A percentile compares a stretch with the other conserved stretches of the same genome.
Conservation (phyloP, 2,113 vertebrate species). For the Platichthys flesus region DNA sequence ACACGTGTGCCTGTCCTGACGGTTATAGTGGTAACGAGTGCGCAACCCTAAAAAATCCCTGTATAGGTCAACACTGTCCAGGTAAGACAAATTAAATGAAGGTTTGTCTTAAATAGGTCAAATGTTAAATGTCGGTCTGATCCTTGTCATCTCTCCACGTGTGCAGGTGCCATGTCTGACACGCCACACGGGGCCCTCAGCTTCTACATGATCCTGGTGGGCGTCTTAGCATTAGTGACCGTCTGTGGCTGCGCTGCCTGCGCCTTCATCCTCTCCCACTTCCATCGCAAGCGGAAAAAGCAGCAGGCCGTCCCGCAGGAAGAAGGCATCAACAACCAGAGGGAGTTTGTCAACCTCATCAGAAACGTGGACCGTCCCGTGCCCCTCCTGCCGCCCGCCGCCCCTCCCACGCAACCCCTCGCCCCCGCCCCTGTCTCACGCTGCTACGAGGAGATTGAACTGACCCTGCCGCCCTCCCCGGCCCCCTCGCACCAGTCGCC, state of each 20-base stretch:
- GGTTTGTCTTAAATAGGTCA: background rate
- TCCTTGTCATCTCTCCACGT: background rate
- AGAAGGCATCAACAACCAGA: constrained; percentile 84
- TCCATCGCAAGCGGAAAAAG: constrained; percentile 80
- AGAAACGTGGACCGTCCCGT: constrained; percentile 78
- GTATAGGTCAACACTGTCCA: constrained; percentile 81
- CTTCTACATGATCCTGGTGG: constrained; percentile 81
- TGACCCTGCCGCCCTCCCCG: constrained; percentile 78
- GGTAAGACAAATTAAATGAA: constrained; percentile 59
- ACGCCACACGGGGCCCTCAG: constrained; percentile 56
- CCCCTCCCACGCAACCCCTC: constrained; percentile 33
- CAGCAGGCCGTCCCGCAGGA: constrained; percentile 71
- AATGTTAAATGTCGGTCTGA: background rate
- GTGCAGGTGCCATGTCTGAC: constrained; percentile 73
- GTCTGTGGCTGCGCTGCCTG: constrained; percentile 74
- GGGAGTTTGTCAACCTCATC: constrained; percentile 83
- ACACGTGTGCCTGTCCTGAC: constrained; percentile 79
- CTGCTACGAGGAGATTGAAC: constrained; percentile 83
- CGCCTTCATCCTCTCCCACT: constrained; percentile 74
- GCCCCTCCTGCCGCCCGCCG: constrained; percentile 52
- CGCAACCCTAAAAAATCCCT: constrained; percentile 73
- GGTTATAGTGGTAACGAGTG: constrained; percentile 80
- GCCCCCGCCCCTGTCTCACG: constrained; percentile 33
- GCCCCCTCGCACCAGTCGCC: constrained; percentile 74
- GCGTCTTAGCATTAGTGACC: constrained; percentile 70